These are phyloP conservation scores for Ornithoptera priamus DNA, from an alignment of 2,888 invertebrate genomes.

Conservation along the genomic window DNA sequence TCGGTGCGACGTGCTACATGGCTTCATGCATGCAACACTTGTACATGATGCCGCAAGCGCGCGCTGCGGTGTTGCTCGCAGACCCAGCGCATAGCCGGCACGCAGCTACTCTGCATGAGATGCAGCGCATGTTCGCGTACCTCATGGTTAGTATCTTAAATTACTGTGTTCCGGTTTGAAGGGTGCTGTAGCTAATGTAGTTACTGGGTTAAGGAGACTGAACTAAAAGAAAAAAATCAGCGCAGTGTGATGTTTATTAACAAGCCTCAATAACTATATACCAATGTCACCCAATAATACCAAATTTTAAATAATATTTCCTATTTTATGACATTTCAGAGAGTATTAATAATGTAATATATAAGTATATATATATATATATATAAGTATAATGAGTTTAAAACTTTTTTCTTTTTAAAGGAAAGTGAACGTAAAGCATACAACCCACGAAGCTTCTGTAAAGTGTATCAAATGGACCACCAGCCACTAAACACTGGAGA, in stretches of 20 bases:
- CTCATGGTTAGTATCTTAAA: conserved; percentile 79
- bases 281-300: no score
- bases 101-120: conserved; percentile 89
- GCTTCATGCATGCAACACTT: conserved; percentile 98
- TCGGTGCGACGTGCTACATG: conserved; percentile 98
- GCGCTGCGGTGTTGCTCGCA: conserved; percentile 89
- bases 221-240: no score
- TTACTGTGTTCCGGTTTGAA: no score
- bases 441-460: conserved; percentile 96
- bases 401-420: conserved; percentile 49
- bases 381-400: not conserved
- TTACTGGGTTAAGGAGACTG: no score
- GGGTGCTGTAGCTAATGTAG: no score
- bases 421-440: conserved; percentile 97
- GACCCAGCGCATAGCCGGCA: conserved; percentile 89
- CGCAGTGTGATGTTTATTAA: no score
- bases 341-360: not conserved
- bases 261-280: no score
- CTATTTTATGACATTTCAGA: not conserved
- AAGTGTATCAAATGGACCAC: conserved; percentile 98
- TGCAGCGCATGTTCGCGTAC: conserved; percentile 97
- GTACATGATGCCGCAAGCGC: conserved; percentile 97
- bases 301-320: no score
- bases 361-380: no score
- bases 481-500: conserved; percentile 97